Evolutionary conservation across 2,888 invertebrate species (phyloP).

Genomic region (Pammene aurita): DNA sequence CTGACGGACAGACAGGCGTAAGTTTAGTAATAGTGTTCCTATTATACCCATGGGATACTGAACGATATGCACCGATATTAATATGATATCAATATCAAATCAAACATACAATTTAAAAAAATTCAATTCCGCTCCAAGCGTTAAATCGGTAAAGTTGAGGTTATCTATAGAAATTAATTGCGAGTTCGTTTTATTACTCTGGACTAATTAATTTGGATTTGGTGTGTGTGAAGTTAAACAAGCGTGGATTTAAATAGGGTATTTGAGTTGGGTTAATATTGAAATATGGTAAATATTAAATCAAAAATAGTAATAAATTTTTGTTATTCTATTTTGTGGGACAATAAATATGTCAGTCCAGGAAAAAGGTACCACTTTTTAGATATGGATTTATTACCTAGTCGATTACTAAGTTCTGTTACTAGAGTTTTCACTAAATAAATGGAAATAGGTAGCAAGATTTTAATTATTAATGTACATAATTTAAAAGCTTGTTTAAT

Average conservation of each 20-base stretch:
- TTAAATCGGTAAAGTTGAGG: constrained; percentile 18
- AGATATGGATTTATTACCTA: too few species aligned
- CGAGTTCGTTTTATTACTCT: constrained; percentile 11
- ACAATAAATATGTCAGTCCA: too few species aligned
- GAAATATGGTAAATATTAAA: background rate
- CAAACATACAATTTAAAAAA: background rate
- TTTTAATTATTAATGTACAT: too few species aligned
- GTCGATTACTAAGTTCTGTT: too few species aligned
- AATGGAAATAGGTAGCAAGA: too few species aligned
- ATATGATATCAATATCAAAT: background rate
- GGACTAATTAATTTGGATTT: constrained; percentile 8
- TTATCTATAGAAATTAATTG: constrained; percentile 21
- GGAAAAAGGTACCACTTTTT: too few species aligned
- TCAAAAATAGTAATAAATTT: background rate
- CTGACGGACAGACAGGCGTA: too few species aligned
- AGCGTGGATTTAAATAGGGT: background rate
- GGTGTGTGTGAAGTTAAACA: background rate
- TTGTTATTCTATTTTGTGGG: background rate
- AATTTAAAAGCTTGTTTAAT: too few species aligned
- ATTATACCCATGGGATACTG: too few species aligned
- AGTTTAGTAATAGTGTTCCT: too few species aligned
- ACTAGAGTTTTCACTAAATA: too few species aligned
- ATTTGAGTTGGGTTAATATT: background rate
- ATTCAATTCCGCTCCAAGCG: background rate
- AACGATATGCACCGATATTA: too few species aligned